phyloP scores from a whole-genome alignment of 2,888 invertebrate genomes.

The Emmelina monodactyla region DNA sequence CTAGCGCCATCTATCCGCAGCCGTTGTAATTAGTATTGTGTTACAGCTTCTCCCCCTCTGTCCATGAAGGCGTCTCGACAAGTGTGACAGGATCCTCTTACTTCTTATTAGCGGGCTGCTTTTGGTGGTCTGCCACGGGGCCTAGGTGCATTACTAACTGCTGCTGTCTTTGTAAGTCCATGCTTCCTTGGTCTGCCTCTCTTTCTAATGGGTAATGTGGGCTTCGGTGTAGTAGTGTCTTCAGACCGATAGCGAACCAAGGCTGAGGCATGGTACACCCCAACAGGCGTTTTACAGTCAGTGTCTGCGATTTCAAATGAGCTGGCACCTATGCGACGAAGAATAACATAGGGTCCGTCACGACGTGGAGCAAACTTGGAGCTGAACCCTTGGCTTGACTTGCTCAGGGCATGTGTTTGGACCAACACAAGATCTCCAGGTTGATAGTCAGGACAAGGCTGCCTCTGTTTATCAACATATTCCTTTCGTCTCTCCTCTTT shows the following conservation, averaged over 20 bases:
- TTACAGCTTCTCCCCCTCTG: too few relatives aligned
- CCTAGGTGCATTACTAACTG: too few relatives aligned
- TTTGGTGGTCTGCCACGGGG: too few relatives aligned
- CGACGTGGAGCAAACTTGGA: constrained; percentile 2
- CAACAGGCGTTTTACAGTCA: neutral
- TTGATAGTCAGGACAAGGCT: constrained; percentile 4
- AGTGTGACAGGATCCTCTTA: too few relatives aligned
- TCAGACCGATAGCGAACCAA: neutral
- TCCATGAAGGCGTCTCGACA: too few relatives aligned
- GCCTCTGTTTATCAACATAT: constrained; percentile 4
- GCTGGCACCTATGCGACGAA: neutral
- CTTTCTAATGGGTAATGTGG: too few relatives aligned
- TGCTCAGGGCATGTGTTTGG: neutral
- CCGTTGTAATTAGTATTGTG: too few relatives aligned
- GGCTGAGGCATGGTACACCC: neutral
- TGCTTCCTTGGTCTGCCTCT: too few relatives aligned
- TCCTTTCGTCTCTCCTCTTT: constrained; percentile 4
- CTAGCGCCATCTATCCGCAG: too few relatives aligned
- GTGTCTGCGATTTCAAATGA: neutral
- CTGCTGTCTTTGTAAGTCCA: too few relatives aligned
- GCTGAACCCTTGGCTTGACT: neutral
- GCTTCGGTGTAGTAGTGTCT: neutral
- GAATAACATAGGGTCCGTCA: neutral
- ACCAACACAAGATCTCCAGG: constrained; percentile 7
- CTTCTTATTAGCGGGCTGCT: too few relatives aligned